Conservation (phyloP, 2,888 invertebrate species). For the Chaitophorus viminalis region DNA sequence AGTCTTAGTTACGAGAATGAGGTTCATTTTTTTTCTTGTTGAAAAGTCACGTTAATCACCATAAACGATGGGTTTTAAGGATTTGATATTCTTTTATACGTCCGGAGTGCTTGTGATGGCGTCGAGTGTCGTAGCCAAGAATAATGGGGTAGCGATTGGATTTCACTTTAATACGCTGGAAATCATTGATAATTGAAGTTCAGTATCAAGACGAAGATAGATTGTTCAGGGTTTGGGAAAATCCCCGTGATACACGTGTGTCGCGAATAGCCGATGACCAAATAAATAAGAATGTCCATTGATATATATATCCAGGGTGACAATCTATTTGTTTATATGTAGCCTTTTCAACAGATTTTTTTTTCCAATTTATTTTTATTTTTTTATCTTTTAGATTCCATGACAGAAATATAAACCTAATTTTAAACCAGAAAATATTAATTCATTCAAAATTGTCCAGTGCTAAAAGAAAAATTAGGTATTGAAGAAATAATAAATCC, state of each 20-base stretch:
- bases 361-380: conserved; percentile 59
- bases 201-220: conserved; percentile 49
- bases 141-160: conserved; percentile 46
- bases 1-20: not conserved
- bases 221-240: conserved; percentile 49
- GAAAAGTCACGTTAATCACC: conserved; percentile 33
- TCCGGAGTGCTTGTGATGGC: not conserved
- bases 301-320: conserved; percentile 23
- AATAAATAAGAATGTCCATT: conserved; percentile 53
- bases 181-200: conserved; percentile 56
- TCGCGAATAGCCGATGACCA: conserved; percentile 55
- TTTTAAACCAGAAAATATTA: not conserved
- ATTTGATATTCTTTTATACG: conserved; percentile 43
- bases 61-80: conserved; percentile 36
- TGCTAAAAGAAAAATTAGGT: too few species aligned
- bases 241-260: conserved; percentile 27
- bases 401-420: conserved; percentile 4
- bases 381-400: conserved; percentile 26
- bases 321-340: conserved; percentile 25
- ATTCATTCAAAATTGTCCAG: too few species aligned
- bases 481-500: too few species aligned
- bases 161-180: conserved; percentile 47
- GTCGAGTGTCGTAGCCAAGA: conserved; percentile 22
- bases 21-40: conserved; percentile 12
- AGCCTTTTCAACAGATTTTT: conserved; percentile 20